A percentile compares a stretch with the other conserved stretches of the same genome.
Evolutionary conservation across 2,797 vertebrate species (phyloP).

Genomic region (Steatocranus sp.): DNA sequence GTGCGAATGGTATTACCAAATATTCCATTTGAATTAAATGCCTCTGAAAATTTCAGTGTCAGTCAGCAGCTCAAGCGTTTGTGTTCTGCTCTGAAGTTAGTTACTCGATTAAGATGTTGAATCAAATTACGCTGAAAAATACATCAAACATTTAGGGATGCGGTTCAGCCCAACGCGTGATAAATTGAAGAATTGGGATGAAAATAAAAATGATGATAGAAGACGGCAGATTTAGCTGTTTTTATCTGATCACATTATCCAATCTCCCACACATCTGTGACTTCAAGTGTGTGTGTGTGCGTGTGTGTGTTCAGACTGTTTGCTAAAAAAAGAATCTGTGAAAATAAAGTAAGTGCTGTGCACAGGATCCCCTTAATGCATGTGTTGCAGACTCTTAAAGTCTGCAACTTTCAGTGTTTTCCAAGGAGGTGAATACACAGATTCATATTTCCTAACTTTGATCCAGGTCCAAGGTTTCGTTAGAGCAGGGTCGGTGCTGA

Average conservation of each 20-base stretch:
- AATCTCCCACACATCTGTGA: not conserved
- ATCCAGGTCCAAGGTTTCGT: not conserved
- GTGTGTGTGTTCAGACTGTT: not conserved
- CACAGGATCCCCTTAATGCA: not conserved
- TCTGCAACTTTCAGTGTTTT: not conserved
- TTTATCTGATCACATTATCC: conserved; percentile 18
- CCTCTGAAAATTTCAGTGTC: not conserved
- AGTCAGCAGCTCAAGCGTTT: not conserved
- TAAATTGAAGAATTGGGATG: not conserved
- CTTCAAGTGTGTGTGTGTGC: not conserved
- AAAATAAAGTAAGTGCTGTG: not conserved
- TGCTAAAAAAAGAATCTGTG: not conserved
- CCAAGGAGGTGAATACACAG: not conserved
- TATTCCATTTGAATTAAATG: not conserved
- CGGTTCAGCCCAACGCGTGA: not conserved
- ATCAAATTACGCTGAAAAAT: not conserved
- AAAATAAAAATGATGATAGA: not conserved
- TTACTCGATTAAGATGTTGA: not conserved
- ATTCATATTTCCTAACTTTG: not conserved
- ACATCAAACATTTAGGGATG: not conserved
- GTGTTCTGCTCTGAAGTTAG: not conserved
- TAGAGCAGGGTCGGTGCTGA: not conserved
- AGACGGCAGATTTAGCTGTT: not conserved
- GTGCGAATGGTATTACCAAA: not conserved
- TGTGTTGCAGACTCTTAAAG: not conserved